Evolutionary conservation across 2,888 invertebrate genomes (phyloP).

Genomic region (Corbicula japonica): DNA sequence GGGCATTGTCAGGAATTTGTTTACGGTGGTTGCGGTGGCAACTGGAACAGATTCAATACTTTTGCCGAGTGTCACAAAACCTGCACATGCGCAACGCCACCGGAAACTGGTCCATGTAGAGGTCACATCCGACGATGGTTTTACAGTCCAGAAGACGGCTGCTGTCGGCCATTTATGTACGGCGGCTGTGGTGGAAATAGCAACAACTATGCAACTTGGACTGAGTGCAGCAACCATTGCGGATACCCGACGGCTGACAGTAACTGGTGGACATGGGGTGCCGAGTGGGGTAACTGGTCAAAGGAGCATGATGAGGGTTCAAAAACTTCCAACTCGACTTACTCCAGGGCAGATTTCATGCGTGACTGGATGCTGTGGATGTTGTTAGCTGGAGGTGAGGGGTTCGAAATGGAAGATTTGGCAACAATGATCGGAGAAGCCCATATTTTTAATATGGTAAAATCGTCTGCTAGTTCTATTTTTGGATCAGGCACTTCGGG

Average conservation of each 20-base stretch:
- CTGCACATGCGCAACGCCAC: slow-evolving; percentile 54
- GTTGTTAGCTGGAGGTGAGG: slow-evolving; percentile 37
- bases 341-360: slow-evolving; percentile 48
- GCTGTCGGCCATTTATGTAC: slow-evolving; percentile 60
- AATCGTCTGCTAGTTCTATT: neutral
- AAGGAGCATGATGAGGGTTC: neutral
- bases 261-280: slow-evolving; percentile 57
- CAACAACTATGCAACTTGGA: slow-evolving; percentile 54
- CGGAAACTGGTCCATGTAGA: slow-evolving; percentile 63
- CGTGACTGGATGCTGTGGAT: slow-evolving; percentile 56
- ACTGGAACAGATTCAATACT: slow-evolving; percentile 92
- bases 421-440: slow-evolving; percentile 38
- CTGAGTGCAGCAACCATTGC: slow-evolving; percentile 52
- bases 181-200: slow-evolving; percentile 67
- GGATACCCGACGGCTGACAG: slow-evolving; percentile 50
- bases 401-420: slow-evolving; percentile 50
- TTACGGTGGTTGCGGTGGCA: slow-evolving; percentile 92
- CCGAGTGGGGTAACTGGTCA: slow-evolving; percentile 29
- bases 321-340: neutral
- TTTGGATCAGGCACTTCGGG: slow-evolving; percentile 3
- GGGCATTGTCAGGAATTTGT: slow-evolving; percentile 92
- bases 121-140: slow-evolving; percentile 58
- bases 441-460: slow-evolving; percentile 24
- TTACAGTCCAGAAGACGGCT: slow-evolving; percentile 58
- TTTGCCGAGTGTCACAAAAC: slow-evolving; percentile 34